phyloP scores from a whole-genome alignment of 1,140 invertebrate species.

The Leptopilina clavipes region DNA sequence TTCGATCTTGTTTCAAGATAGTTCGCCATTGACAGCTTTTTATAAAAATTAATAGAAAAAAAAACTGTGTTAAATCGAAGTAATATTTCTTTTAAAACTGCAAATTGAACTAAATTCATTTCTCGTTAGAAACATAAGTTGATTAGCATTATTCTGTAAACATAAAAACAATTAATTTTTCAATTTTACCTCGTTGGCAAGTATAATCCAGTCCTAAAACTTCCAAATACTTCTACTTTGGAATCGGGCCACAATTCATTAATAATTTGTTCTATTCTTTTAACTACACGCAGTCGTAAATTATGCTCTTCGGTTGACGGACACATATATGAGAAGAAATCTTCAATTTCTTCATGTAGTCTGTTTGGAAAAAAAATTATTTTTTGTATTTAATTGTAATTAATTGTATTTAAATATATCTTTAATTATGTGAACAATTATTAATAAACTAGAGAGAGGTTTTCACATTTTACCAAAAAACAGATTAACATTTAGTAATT shows the following conservation, averaged over 20 bases:
- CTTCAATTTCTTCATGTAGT: conserved; percentile 96
- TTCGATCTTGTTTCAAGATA: background rate
- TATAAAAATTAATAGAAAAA: too few species aligned
- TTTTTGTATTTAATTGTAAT: conserved; percentile 38
- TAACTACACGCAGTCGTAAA: conserved; percentile 89
- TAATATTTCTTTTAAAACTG: too few species aligned
- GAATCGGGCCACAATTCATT: conserved; percentile 92
- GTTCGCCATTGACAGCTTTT: too few species aligned
- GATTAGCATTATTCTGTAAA: too few species aligned
- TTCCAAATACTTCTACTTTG: conserved; percentile 95
- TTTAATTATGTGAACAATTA: too few species aligned
- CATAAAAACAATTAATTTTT: background rate
- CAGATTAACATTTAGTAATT: too few species aligned
- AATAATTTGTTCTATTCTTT: conserved; percentile 90
- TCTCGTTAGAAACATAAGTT: too few species aligned
- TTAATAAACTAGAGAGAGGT: too few species aligned
- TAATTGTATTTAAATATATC: conserved; percentile 10
- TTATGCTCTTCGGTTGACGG: conserved; percentile 92
- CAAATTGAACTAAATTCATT: too few species aligned
- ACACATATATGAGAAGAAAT: conserved; percentile 96
- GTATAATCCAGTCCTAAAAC: conserved; percentile 95
- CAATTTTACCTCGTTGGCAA: conserved; percentile 86
- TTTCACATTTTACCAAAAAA: too few species aligned
- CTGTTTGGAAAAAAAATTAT: conserved; percentile 74
- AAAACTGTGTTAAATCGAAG: too few species aligned